Evolutionary conservation across 2,797 vertebrate genomes (phyloP).

Genomic region (Babyrousa celebensis): DNA sequence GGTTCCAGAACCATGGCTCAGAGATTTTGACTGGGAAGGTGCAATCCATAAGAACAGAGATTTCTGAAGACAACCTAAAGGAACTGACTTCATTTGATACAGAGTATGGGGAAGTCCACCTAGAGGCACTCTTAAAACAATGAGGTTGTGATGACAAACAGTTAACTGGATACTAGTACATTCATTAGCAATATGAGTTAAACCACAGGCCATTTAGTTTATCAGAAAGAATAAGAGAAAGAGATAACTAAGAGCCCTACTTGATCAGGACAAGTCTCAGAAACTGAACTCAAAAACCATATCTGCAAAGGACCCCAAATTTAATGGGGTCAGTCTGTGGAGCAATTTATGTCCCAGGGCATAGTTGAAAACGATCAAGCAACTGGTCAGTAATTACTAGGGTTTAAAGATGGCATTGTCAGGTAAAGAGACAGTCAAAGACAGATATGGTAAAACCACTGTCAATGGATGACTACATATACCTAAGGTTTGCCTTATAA

Average conservation of each 20-base stretch:
- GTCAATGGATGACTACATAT: background rate
- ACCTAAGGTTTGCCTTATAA: background rate
- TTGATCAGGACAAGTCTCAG: background rate
- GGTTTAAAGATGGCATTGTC: background rate
- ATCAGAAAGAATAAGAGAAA: background rate
- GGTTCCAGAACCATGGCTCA: background rate
- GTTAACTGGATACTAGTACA: background rate
- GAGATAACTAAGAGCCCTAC: background rate
- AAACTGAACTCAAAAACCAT: background rate
- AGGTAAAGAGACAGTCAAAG: background rate
- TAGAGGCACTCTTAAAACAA: background rate
- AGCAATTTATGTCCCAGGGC: background rate
- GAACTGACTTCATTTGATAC: background rate
- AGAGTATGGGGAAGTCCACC: background rate
- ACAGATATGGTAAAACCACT: background rate
- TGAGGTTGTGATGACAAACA: background rate
- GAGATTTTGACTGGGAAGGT: background rate
- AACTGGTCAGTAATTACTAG: background rate
- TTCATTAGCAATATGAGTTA: background rate
- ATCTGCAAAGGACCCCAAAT: background rate
- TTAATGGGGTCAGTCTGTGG: background rate
- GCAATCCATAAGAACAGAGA: background rate
- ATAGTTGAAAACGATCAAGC: background rate
- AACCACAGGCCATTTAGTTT: background rate
- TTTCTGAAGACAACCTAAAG: constrained; percentile 35